Conservation (phyloP, 1,140 invertebrate genomes). For the Pectinophora gossypiella region DNA sequence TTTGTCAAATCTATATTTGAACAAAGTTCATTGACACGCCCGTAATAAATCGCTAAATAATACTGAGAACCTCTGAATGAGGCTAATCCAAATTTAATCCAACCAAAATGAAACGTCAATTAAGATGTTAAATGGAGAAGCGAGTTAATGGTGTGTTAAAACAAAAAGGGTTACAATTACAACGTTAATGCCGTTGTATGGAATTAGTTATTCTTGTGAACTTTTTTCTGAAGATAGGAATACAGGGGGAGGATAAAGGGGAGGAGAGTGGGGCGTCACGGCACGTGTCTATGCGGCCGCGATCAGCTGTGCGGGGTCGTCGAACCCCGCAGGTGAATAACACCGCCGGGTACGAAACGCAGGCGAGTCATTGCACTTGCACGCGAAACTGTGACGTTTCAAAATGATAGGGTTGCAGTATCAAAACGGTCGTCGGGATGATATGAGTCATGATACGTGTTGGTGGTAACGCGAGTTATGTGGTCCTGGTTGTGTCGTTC, state of each 20-base stretch:
- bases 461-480: no score
- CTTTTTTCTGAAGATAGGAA: neutral
- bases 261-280: conserved; percentile 1
- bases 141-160: neutral
- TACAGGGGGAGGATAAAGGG: neutral
- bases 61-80: neutral
- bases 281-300: conserved; percentile 35
- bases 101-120: neutral
- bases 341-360: conserved; percentile 27
- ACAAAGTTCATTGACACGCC: neutral
- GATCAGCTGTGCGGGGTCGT: conserved; percentile 50
- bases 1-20: neutral
- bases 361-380: conserved; percentile 39
- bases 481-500: no score
- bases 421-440: no score
- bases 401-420: conserved; percentile 13
- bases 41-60: neutral
- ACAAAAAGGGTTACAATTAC: neutral
- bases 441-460: neutral
- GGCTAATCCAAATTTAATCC: neutral
- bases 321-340: conserved; percentile 35
- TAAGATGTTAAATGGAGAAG: neutral
- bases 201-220: neutral
- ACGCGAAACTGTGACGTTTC: conserved; percentile 18
- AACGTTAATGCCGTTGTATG: no score